phyloP scores from a whole-genome alignment of 2,113 vertebrate species.

The Ochotona princeps region DNA sequence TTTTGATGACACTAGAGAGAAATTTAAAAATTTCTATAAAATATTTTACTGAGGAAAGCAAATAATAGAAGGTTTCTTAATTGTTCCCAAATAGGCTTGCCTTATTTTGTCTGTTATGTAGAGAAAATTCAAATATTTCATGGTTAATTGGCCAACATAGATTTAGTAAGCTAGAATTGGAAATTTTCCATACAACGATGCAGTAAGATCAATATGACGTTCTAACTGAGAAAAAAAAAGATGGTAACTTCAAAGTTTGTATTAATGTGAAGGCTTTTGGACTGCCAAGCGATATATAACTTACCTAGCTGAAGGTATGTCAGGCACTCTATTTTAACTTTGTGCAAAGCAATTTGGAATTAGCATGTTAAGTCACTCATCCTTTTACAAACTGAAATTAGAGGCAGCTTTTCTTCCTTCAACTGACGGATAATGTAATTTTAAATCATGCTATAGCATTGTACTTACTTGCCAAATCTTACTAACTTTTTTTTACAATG shows the following conservation, averaged over 20 bases:
- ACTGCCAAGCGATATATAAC: neutral
- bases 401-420: constrained; percentile 30
- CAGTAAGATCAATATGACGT: neutral
- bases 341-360: neutral
- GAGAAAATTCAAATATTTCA: neutral
- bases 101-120: neutral
- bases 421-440: constrained; percentile 8
- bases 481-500: constrained; percentile 5
- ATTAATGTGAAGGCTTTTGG: too few relatives aligned
- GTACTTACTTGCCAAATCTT: neutral
- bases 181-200: neutral
- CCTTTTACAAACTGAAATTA: constrained; percentile 36
- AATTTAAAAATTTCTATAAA: neutral
- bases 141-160: neutral
- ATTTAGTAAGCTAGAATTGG: neutral
- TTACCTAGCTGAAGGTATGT: neutral
- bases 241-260: neutral
- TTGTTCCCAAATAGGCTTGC: neutral
- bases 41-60: constrained; percentile 25
- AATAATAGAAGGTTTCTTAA: neutral
- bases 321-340: constrained; percentile 1
- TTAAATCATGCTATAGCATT: neutral
- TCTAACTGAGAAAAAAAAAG: neutral
- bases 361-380: neutral
- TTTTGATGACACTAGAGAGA: neutral